Evolutionary conservation across 2,888 invertebrate species (phyloP).

Genomic region (Eurois occulta): DNA sequence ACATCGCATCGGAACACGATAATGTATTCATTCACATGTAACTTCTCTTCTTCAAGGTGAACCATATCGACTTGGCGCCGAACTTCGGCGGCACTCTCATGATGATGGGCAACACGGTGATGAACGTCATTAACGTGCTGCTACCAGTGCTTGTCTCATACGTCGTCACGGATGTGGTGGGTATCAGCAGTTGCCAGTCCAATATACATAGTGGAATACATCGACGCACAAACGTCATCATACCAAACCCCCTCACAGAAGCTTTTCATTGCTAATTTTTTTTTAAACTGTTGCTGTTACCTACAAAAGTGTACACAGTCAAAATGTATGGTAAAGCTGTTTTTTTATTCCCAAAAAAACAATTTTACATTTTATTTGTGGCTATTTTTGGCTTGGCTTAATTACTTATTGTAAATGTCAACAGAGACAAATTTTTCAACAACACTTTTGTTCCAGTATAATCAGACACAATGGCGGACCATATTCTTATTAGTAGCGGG

Average conservation of each 20-base stretch:
- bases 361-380: too few relatives aligned
- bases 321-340: too few relatives aligned
- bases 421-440: too few relatives aligned
- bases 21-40: neutral
- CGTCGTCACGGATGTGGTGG: conserved; percentile 92
- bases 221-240: too few relatives aligned
- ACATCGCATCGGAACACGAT: neutral
- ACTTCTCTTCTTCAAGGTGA: conserved; percentile 86
- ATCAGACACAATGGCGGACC: conserved; percentile 90
- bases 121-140: conserved; percentile 92
- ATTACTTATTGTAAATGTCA: neutral
- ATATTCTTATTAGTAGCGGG: conserved; percentile 92
- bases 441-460: conserved; percentile 68
- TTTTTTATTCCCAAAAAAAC: too few relatives aligned
- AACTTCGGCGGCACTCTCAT: conserved; percentile 94
- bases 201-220: too few relatives aligned
- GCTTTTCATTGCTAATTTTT: too few relatives aligned
- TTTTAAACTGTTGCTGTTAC: too few relatives aligned
- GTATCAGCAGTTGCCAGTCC: conserved; percentile 64
- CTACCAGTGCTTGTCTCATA: conserved; percentile 92
- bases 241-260: too few relatives aligned
- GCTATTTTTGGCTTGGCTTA: too few relatives aligned
- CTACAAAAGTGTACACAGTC: too few relatives aligned
- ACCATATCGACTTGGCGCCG: conserved; percentile 95
- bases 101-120: conserved; percentile 94